Evolutionary conservation across 2,888 invertebrate genomes (phyloP), one percentile per base, ranked within the genome.

Genomic region (Actias luna): DNA sequence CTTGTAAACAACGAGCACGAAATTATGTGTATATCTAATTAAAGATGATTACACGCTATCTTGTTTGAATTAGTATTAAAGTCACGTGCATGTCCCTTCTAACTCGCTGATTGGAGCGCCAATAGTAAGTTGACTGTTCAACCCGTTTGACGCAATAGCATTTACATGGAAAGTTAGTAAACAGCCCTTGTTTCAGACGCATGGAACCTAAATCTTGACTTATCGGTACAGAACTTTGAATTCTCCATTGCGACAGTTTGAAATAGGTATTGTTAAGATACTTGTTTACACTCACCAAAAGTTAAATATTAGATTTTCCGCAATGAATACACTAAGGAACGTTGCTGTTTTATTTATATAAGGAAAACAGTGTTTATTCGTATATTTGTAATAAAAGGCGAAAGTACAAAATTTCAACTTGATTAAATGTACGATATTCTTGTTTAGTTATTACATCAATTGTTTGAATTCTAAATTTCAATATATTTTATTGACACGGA

Each of bases 161-260:
- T 77, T 77, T 79, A 73, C 76, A 71, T 66, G 63, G 63, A 69
- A 77, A 75, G 75, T 76, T 76, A 71, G 71, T 71, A 70, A 70
- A 72, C 68, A 67, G 61, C 25, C 35, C 52, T 68, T 67, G 60
- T 69, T 68, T 67, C 64, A 67, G 65, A 67, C 68, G 67, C 63
- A 64, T 63, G 65, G 66, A 69, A 70, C 73, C 73, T 71, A 78
- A 78, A 78, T 76, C 75, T 74, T 73, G 68, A 75, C 66, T 75
- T 78, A 77, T 78, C 69, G 67, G 69, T 60, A 64, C 27, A 55
- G 22, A n/a, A 66, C 64, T 71, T 68, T 64, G 64, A 68, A 70
- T 66, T 64, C 63, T 62, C 63, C 22, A 61, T 68, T 65, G 62
- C 62, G 61, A 64, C 63, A 66, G 64, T 61, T 65, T 63, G 64